Base-by-base conservation (phyloP, 2,113 vertebrate genomes). In the Monarcha castaneiventris region DNA sequence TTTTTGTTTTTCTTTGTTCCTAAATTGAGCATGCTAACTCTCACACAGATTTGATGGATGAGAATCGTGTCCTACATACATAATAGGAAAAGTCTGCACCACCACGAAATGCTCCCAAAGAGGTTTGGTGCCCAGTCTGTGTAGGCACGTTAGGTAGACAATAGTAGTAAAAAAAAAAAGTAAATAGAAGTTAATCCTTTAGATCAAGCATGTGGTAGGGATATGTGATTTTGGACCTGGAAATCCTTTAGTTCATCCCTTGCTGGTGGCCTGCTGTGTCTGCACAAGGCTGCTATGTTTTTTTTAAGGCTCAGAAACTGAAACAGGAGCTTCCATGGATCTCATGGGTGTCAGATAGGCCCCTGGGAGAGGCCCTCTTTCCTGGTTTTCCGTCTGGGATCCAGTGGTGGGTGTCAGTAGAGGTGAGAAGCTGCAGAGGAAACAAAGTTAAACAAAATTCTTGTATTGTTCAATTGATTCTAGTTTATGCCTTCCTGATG, bases 401-500 rank as follows among this genome's bases (percentile, higher is more conserved):
- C 33, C 51, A 68, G 35, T 41, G 35, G 56, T 89, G 59, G 58
- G 13, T 78, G 64, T 92, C 75, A 88, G 68, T n/a, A 93, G 61
- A 72, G 43, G 59, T 67, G 61, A 80, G 43, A 94, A 88, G 77
- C 39, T 91, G 61, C 69, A 89, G 56, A 84, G 73, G 86, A 94
- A 90, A 48, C 49, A 48, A 76, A 87, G 59, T 88, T 86, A 88
- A 92, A 83, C 54, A 69, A 69, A 51, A 20, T 62, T 80, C 56
- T 80, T 90, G 63, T 90, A 59, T 69, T 67, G 85, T 86, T 83
- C 88, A 59, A 6, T 63, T 74, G 55, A 71, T 82, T 87, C 61
- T 75, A 64, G 43, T 87, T 91, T 94, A 55, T 81, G 33, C 84
- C 76, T 93, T 81, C 68, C 89, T 67, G 69, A 89, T 84, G 84